Evolutionary conservation across 2,888 invertebrate genomes (phyloP).

Genomic region (Campoplex nolae): DNA sequence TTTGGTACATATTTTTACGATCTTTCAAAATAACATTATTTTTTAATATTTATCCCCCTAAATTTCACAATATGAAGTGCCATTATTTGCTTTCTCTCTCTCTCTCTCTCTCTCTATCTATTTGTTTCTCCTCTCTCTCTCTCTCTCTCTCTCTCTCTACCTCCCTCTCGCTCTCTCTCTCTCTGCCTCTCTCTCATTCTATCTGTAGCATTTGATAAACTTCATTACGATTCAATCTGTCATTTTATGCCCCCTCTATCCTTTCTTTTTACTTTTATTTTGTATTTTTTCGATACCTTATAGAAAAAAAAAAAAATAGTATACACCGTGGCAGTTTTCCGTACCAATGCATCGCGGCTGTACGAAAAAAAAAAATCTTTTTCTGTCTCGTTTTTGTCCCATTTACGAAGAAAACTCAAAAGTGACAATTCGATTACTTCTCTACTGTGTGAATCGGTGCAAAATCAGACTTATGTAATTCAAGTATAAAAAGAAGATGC

Average conservation of each 20-base stretch:
- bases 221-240: background rate
- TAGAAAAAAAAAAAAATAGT: constrained; percentile 16
- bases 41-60: background rate
- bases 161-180: background rate
- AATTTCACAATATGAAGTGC: background rate
- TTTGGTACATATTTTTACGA: no score
- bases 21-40: background rate
- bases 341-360: constrained; percentile 43
- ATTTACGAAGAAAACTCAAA: constrained; percentile 22
- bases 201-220: background rate
- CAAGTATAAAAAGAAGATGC: constrained; percentile 24
- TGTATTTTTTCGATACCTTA: constrained; percentile 11
- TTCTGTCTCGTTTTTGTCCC: constrained; percentile 24
- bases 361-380: constrained; percentile 46
- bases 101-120: constrained; percentile 42
- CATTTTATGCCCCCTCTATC: constrained; percentile 26
- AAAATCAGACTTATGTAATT: constrained; percentile 76
- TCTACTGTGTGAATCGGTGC: constrained; percentile 79
- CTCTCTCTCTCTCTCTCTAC: constrained; percentile 52
- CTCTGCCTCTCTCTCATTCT: background rate
- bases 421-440: background rate
- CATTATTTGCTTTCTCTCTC: background rate
- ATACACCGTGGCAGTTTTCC: background rate
- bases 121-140: no score
- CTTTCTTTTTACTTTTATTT: constrained; percentile 30